Percentiles rank a stretch among this genome's conserved stretches.
Evolutionary conservation across 2,113 vertebrate species (phyloP).

Genomic region (Herpailurus yagouaroundi): DNA sequence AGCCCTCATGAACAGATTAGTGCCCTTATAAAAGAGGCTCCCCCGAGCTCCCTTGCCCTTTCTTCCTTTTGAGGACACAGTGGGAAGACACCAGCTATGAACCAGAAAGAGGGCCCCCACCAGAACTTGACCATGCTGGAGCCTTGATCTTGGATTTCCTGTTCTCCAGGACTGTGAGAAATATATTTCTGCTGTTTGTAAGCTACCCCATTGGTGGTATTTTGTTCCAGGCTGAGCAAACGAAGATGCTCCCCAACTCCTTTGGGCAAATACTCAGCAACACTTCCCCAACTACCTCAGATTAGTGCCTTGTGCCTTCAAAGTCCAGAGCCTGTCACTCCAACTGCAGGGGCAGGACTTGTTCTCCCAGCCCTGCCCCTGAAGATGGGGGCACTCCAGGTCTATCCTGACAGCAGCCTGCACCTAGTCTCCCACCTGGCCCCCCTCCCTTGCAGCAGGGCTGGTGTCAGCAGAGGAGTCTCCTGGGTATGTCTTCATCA

Average conservation of each 20-base stretch:
- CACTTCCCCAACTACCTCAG: background rate
- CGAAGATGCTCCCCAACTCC: background rate
- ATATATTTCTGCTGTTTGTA: background rate
- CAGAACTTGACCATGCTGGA: background rate
- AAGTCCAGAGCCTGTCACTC: fast-evolving
- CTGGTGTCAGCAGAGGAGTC: background rate
- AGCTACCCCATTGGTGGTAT: background rate
- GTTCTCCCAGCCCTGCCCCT: background rate
- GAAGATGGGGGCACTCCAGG: background rate
- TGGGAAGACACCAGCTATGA: background rate
- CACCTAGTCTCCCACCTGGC: background rate
- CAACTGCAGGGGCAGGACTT: too few relatives aligned
- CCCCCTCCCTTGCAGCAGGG: too few relatives aligned
- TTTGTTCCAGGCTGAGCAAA: background rate
- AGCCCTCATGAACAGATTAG: background rate
- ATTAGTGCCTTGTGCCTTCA: background rate
- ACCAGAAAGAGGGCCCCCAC: background rate
- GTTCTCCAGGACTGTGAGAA: background rate
- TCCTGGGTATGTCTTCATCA: background rate
- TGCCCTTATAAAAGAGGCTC: background rate
- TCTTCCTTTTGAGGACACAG: background rate
- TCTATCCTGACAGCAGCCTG: background rate
- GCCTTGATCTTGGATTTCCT: background rate
- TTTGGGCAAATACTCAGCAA: background rate
- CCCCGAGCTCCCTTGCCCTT: background rate